A percentile compares a stretch with the other conserved stretches of the same genome.
Conservation (phyloP, 2,888 invertebrate genomes). For the Phytoseiulus persimilis region DNA sequence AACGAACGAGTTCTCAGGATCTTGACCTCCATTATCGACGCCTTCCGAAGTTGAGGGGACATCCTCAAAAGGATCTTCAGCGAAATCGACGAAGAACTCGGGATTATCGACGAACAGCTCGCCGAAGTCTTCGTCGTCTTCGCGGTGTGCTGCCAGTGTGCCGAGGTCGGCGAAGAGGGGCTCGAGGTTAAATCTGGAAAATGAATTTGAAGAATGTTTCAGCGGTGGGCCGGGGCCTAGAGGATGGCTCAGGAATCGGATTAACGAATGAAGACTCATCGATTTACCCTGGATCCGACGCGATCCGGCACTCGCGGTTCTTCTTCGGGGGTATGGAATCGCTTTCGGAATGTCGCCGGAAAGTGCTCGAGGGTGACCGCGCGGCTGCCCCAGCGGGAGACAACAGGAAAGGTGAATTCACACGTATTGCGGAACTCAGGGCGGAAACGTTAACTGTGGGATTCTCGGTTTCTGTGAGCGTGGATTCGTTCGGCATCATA, state of each 20-base stretch:
- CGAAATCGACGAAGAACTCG: conserved; percentile 33
- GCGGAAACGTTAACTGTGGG: conserved; percentile 19
- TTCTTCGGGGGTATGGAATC: background rate
- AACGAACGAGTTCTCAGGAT: conserved; percentile 26
- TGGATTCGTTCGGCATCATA: conserved; percentile 15
- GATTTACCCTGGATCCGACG: conserved; percentile 26
- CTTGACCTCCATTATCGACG: conserved; percentile 39
- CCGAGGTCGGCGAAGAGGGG: conserved; percentile 32
- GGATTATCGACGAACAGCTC: conserved; percentile 16
- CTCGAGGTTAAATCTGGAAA: conserved; percentile 24
- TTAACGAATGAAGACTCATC: background rate
- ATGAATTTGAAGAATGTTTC: background rate
- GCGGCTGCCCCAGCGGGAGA: background rate
- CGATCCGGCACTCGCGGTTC: conserved; percentile 24
- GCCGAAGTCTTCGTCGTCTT: conserved; percentile 32
- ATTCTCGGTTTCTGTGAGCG: conserved; percentile 40
- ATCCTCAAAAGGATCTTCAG: conserved; percentile 22
- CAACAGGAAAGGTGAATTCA: background rate
- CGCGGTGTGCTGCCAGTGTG: conserved; percentile 10
- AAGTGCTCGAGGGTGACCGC: background rate
- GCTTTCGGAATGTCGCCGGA: conserved; percentile 23
- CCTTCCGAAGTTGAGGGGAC: conserved; percentile 40
- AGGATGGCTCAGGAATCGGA: background rate
- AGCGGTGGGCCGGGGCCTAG: background rate
- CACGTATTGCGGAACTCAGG: background rate